These are phyloP conservation scores for Lithophane leautieri DNA, from an alignment of 2,888 invertebrate species.

Conservation along the genomic window DNA sequence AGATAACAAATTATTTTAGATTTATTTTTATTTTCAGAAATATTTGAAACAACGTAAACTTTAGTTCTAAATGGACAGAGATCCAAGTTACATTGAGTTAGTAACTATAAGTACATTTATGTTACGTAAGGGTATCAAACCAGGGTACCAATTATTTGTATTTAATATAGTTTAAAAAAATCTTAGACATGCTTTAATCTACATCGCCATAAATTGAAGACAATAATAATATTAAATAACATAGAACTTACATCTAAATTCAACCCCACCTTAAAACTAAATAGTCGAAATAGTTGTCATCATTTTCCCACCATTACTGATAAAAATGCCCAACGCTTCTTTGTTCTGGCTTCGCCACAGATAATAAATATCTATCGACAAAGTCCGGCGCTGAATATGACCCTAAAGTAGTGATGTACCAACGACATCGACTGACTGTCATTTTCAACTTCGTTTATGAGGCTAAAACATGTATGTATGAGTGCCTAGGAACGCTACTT, in stretches of 20 bases:
- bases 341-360: slow-evolving; percentile 62
- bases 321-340: slow-evolving; percentile 58
- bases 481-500: slow-evolving; percentile 90
- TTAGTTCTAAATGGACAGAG: slow-evolving; percentile 4
- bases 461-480: slow-evolving; percentile 85
- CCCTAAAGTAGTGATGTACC: slow-evolving; percentile 76
- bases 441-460: slow-evolving; percentile 77
- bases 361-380: slow-evolving; percentile 63
- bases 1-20: background rate
- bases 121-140: background rate
- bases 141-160: background rate
- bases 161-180: slow-evolving; percentile 10
- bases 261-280: slow-evolving; percentile 53
- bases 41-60: background rate
- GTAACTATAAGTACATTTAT: background rate
- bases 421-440: slow-evolving; percentile 79
- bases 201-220: slow-evolving; percentile 64
- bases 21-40: background rate
- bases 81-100: slow-evolving; percentile 14
- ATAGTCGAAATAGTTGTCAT: slow-evolving; percentile 51
- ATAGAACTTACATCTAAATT: slow-evolving; percentile 54
- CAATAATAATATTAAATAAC: slow-evolving; percentile 68
- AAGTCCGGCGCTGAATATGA: slow-evolving; percentile 69
- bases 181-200: slow-evolving; percentile 37
- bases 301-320: slow-evolving; percentile 47